Evolutionary conservation across 2,888 invertebrate genomes (phyloP), one percentile per base, ranked within the genome.

Genomic region (Miltochrista miniata): DNA sequence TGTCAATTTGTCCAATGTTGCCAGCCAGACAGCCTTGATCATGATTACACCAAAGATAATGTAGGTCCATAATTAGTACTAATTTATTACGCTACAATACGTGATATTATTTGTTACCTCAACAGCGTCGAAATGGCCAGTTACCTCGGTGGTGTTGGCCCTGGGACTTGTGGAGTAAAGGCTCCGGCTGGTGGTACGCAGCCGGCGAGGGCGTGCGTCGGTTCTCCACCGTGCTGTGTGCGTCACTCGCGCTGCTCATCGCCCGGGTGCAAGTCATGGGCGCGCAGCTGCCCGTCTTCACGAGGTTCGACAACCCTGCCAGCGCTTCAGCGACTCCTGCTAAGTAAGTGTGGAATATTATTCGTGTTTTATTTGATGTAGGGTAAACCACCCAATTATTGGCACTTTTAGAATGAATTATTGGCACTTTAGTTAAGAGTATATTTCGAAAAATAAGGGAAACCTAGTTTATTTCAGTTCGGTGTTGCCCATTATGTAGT

Each of bases 271-370:
- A 97, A 81, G 96, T 99, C 51, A 99, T 99, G 98, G 98, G 98
- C 12, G 97, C 98, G 0, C 98, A 98, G 88, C 92, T 99, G 71
- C 99, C 98, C 7, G 97, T 98, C 57, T 99, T 99, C 85, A 99
- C 98, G 48, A 94, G 95, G 93, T 99, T 98, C 84, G 99, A 99
- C 93, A 99, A 99, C 93, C 99, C 99, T 11, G 98, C 99, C 31
- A 98, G 98, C 8, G 97, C 96, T 29, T 95, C 98, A 1, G 87
- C 93, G 7, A 94, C 96, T 8, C 98, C 98, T 10, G 84, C 88
- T 1, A 86, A 86, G 90, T 91, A 63, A 64, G 45, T 49, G n/a
- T n/a, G n/a, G n/a, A 8, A 12, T 11, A 9, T 24, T 24, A 24
- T 24, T 24, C 18, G 18, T 24, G 5, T 24, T n/a, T n/a, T n/a